Conservation (phyloP, 2,888 invertebrate species). For the Dicyrtomina minuta region DNA sequence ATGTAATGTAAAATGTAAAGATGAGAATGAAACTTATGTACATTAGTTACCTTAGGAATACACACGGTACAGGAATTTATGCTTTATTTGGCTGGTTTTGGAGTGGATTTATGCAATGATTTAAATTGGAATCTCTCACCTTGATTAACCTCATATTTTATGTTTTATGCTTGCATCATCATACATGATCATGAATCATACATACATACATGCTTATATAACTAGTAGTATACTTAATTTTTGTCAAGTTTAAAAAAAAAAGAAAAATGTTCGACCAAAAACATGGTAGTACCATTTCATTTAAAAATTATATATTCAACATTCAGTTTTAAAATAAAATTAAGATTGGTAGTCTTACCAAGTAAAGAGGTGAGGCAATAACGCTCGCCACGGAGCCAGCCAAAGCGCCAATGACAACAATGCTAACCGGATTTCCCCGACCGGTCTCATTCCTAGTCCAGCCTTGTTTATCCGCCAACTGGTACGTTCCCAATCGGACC, state of each 20-base stretch:
- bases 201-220: neutral
- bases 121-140: conserved; percentile 18
- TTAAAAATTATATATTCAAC: conserved; percentile 3
- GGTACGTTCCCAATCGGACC: conserved; percentile 74
- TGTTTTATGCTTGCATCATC: conserved; percentile 11
- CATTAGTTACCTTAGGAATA: conserved; percentile 11
- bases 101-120: conserved; percentile 15
- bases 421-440: conserved; percentile 58
- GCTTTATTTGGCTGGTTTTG: conserved; percentile 16
- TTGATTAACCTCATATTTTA: conserved; percentile 16
- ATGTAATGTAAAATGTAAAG: conserved; percentile 9
- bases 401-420: conserved; percentile 71
- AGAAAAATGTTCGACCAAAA: conserved; percentile 4
- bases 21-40: conserved; percentile 13
- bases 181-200: neutral
- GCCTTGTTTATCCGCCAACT: conserved; percentile 69
- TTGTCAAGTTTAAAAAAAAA: too few species aligned
- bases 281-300: neutral
- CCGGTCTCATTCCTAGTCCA: conserved; percentile 59
- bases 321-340: neutral
- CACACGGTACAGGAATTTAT: conserved; percentile 1
- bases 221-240: neutral
- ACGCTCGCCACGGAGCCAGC: conserved; percentile 82
- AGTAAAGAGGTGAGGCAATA: conserved; percentile 81
- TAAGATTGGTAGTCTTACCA: conserved; percentile 61